A percentile compares a stretch with the other conserved stretches of the same genome.
These are phyloP conservation scores for Epsilonema sp. DNA, from an alignment of 2,888 invertebrate genomes.

Conservation along the genomic window DNA sequence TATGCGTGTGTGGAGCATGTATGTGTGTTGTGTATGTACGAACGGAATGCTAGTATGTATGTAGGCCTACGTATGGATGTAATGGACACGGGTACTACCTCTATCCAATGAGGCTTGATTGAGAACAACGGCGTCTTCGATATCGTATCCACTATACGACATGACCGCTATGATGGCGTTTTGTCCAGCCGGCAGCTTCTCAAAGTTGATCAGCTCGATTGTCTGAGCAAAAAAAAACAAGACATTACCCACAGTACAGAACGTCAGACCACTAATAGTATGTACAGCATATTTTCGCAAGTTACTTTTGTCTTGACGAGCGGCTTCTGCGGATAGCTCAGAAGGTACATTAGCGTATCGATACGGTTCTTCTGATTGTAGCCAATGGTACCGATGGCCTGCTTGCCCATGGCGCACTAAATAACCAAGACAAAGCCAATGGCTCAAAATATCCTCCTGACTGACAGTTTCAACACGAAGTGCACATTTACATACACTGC, in stretches of 20 bases:
- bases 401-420: slow-evolving; percentile 99
- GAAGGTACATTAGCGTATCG: slow-evolving; percentile 82
- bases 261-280: background rate
- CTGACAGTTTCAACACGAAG: too few relatives aligned
- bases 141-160: slow-evolving; percentile 98
- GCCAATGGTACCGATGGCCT: slow-evolving; percentile 94
- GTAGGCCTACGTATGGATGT: too few relatives aligned
- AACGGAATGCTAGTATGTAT: too few relatives aligned
- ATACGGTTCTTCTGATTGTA: slow-evolving; percentile 92
- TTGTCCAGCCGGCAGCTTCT: slow-evolving; percentile 92
- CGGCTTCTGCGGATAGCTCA: slow-evolving; percentile 85
- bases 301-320: slow-evolving; percentile 63
- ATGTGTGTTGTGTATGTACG: too few relatives aligned
- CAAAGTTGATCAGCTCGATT: slow-evolving; percentile 62
- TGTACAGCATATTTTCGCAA: too few relatives aligned
- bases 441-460: too few relatives aligned
- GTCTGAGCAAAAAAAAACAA: slow-evolving; percentile 27
- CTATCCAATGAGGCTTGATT: slow-evolving; percentile 90
- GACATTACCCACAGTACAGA: background rate
- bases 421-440: too few relatives aligned
- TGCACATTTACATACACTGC: too few relatives aligned
- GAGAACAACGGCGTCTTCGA: slow-evolving; percentile 87
- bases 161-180: slow-evolving; percentile 96
- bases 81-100: slow-evolving; percentile 35
- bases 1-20: too few relatives aligned